Percentiles rank a stretch among this genome's conserved stretches.
These are phyloP conservation scores for Hydrolagus affinis DNA, from an alignment of 2,113 vertebrate species.

Conservation along the genomic window DNA sequence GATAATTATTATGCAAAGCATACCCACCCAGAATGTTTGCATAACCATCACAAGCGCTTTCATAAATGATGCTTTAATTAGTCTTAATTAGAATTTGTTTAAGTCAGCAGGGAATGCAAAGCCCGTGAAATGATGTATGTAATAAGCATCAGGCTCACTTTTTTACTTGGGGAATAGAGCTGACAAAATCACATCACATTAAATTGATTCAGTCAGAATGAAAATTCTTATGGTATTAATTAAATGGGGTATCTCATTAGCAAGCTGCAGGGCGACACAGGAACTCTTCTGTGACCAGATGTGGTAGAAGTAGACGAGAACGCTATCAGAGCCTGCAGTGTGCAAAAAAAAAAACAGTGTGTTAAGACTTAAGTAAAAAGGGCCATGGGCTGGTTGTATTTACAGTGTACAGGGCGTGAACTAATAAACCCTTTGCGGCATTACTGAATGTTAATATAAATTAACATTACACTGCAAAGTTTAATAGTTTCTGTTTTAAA, in stretches of 20 bases:
- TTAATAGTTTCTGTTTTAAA: background rate
- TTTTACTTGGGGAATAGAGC: conserved; percentile 99
- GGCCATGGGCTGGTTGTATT: background rate
- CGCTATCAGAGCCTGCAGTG: conserved; percentile 50
- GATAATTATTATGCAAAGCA: conserved; percentile 99
- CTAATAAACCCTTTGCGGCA: background rate
- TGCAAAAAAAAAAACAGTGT: conserved; percentile 7
- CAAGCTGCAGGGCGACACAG: conserved; percentile 80
- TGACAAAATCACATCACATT: conserved; percentile 99
- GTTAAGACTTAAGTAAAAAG: background rate
- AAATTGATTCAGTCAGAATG: conserved; percentile 99
- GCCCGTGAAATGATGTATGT: conserved; percentile 99
- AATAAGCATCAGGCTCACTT: conserved; percentile 98
- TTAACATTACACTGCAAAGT: background rate
- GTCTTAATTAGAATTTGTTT: conserved; percentile 99
- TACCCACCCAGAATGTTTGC: conserved; percentile 99
- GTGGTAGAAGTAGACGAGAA: conserved; percentile 75
- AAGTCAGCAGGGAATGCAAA: conserved; percentile 99
- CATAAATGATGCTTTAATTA: conserved; percentile 99
- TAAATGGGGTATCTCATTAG: conserved; percentile 99
- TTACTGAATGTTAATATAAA: conserved; percentile 6
- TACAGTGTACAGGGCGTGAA: background rate
- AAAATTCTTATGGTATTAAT: conserved; percentile 99
- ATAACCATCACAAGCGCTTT: conserved; percentile 99
- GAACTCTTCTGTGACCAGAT: conserved; percentile 92